Evolutionary conservation across 2,888 invertebrate species (phyloP).

Genomic region (Ceramica pisi): DNA sequence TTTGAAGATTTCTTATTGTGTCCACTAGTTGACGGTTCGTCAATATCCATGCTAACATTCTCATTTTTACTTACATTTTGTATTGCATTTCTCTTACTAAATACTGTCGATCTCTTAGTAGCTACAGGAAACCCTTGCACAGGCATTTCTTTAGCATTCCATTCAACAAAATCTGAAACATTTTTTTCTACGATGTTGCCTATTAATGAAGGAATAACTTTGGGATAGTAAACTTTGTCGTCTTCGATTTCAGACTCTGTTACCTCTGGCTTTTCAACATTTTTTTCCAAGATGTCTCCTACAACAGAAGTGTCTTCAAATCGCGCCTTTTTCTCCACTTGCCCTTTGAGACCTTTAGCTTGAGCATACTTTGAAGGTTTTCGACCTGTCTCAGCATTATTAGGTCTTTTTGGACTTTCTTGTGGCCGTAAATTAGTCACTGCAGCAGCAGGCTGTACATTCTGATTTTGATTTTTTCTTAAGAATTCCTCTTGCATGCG

Average conservation of each 20-base stretch:
- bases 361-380: conserved; percentile 87
- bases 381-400: conserved; percentile 64
- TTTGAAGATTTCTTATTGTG: conserved; percentile 33
- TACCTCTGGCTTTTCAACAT: conserved; percentile 60
- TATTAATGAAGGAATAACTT: conserved; percentile 83
- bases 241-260: conserved; percentile 71
- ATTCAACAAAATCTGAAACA: conserved; percentile 65
- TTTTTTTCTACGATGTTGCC: conserved; percentile 91
- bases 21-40: conserved; percentile 63
- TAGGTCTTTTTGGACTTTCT: conserved; percentile 71
- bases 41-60: conserved; percentile 75
- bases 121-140: conserved; percentile 89
- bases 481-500: conserved; percentile 94
- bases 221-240: conserved; percentile 86
- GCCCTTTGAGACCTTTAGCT: conserved; percentile 79
- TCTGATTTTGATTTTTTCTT: conserved; percentile 89
- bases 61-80: conserved; percentile 38
- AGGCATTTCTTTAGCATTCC: conserved; percentile 77
- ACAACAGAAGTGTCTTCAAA: conserved; percentile 72
- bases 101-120: conserved; percentile 79
- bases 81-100: conserved; percentile 71
- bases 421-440: conserved; percentile 87
- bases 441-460: conserved; percentile 92
- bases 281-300: conserved; percentile 83
- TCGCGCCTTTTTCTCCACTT: conserved; percentile 84